Percentiles rank a stretch among this genome's conserved stretches.
These are phyloP conservation scores for Grammomys surdaster DNA, from an alignment of 2,113 vertebrate genomes.

Conservation along the genomic window DNA sequence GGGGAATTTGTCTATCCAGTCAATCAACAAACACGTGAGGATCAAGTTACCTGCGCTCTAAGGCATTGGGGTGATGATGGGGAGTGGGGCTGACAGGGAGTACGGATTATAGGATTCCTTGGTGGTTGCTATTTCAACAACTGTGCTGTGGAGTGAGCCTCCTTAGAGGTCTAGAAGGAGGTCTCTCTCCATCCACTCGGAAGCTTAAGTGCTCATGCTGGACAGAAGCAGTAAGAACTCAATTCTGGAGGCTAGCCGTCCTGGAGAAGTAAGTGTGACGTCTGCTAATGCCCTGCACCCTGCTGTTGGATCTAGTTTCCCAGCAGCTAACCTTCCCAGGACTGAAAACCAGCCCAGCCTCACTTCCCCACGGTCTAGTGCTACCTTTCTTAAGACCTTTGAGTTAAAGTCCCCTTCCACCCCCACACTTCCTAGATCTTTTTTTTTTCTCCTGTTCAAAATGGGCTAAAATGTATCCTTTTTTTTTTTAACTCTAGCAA, in stretches of 20 bases:
- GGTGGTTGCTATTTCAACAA: not conserved
- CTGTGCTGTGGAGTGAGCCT: rapidly evolving
- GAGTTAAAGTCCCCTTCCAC: not conserved
- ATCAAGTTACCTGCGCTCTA: rapidly evolving
- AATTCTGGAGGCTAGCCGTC: rapidly evolving
- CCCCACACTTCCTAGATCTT: not conserved
- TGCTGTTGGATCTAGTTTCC: not conserved
- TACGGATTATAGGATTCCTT: not conserved
- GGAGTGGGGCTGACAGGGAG: not conserved
- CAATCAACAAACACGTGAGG: not conserved
- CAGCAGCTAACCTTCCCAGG: rapidly evolving
- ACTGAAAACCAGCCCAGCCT: not conserved
- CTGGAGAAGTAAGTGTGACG: rapidly evolving
- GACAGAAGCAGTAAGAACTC: rapidly evolving
- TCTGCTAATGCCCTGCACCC: not conserved
- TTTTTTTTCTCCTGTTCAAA: conserved; percentile 44
- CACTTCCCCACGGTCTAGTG: rapidly evolving
- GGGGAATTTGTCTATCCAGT: conserved; percentile 9
- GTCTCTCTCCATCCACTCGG: not conserved
- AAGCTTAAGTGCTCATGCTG: rapidly evolving
- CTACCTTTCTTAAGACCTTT: not conserved
- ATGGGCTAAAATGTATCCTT: not conserved
- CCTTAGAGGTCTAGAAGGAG: not conserved
- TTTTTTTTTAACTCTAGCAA: not conserved
- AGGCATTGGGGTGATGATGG: rapidly evolving